Percentiles rank a stretch among this genome's conserved stretches.
These are phyloP conservation scores for Drosophila punjabiensis DNA, from an alignment of 1,140 invertebrate species.

Conservation along the genomic window DNA sequence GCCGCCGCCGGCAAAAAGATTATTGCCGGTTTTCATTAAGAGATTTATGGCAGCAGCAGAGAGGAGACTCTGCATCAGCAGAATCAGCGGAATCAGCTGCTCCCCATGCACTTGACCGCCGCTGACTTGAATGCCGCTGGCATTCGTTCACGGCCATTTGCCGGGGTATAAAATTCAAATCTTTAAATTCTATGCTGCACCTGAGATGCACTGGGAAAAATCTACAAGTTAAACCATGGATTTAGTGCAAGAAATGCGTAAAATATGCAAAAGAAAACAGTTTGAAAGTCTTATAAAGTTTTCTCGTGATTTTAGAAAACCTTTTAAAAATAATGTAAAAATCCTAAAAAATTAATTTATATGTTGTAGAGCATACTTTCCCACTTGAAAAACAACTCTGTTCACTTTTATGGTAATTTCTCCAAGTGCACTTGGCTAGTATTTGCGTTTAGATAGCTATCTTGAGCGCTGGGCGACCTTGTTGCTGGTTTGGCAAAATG, in stretches of 20 bases:
- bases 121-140: conserved; percentile 58
- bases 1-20: conserved; percentile 71
- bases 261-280: not conserved
- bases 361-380: not conserved
- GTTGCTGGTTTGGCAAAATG: conserved; percentile 72
- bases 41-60: conserved; percentile 73
- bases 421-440: conserved; percentile 32
- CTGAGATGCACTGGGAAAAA: conserved; percentile 32
- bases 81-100: conserved; percentile 42
- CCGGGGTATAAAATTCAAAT: conserved; percentile 60
- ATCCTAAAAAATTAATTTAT: not conserved
- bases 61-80: conserved; percentile 12
- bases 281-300: not conserved
- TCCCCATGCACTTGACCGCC: conserved; percentile 73
- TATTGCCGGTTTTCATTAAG: conserved; percentile 84
- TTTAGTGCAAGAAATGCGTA: not conserved
- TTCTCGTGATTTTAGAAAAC: not conserved
- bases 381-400: no score
- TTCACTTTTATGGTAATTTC: not conserved
- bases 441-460: conserved; percentile 68
- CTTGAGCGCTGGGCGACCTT: conserved; percentile 73
- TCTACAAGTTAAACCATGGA: not conserved
- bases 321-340: not conserved
- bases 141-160: conserved; percentile 62
- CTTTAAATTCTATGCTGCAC: conserved; percentile 75